Percentiles rank a stretch among this genome's conserved stretches.
phyloP scores from a whole-genome alignment of 2,113 vertebrate species.

The Gopherus flavomarginatus region DNA sequence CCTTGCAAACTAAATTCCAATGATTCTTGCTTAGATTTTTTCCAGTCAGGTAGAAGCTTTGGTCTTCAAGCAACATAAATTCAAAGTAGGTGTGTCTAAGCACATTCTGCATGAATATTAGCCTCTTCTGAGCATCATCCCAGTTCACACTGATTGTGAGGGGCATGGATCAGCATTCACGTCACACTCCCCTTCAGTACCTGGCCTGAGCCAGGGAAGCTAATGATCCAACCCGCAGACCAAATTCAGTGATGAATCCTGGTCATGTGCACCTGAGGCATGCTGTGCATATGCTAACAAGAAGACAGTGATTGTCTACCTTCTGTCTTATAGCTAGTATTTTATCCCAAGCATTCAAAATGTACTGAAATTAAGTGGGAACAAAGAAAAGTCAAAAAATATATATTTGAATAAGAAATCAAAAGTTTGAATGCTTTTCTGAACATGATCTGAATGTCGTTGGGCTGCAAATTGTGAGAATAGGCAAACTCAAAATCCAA shows the following conservation, averaged over 20 bases:
- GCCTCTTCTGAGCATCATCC: not conserved
- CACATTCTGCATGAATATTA: not conserved
- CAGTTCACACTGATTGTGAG: not conserved
- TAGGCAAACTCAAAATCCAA: not conserved
- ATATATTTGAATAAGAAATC: not conserved
- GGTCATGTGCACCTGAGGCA: too few species aligned
- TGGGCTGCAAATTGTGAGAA: not conserved
- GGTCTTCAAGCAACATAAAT: not conserved
- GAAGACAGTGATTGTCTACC: not conserved
- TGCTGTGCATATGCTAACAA: too few species aligned
- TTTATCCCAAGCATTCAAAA: not conserved
- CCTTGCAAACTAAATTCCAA: not conserved
- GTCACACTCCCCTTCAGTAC: too few species aligned
- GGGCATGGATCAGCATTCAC: too few species aligned
- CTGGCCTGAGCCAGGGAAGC: too few species aligned
- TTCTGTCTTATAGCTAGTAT: not conserved
- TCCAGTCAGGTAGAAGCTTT: not conserved
- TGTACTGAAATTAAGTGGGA: not conserved
- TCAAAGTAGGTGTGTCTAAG: not conserved
- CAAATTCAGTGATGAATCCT: too few species aligned
- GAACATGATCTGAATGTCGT: not conserved
- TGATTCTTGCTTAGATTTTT: conserved; percentile 7
- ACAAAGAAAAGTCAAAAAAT: not conserved
- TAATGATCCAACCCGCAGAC: too few species aligned
- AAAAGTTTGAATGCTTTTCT: not conserved